phyloP scores from a whole-genome alignment of 2,113 vertebrate species.

The Hippocampus guttulatus region DNA sequence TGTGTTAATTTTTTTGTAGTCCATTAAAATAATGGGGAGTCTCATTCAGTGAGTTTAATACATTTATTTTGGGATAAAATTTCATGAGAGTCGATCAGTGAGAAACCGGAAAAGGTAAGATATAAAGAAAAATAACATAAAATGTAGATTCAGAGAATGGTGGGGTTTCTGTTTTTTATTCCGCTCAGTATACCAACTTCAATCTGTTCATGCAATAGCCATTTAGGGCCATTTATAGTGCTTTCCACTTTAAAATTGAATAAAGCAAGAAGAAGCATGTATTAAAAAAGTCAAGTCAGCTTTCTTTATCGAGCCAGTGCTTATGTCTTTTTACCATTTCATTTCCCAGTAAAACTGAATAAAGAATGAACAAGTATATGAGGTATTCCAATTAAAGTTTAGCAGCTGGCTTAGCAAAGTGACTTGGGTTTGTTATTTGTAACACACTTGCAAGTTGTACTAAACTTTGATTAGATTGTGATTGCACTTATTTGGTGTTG shows the following conservation, averaged over 20 bases:
- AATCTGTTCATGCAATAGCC: background rate
- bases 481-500: background rate
- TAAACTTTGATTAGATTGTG: background rate
- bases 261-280: background rate
- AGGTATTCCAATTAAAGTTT: background rate
- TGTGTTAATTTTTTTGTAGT: background rate
- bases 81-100: background rate
- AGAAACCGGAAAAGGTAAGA: background rate
- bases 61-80: background rate
- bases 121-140: background rate
- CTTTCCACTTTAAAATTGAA: background rate
- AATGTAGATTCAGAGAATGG: background rate
- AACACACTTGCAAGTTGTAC: background rate
- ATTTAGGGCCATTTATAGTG: background rate
- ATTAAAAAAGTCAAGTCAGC: background rate
- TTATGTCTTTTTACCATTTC: background rate
- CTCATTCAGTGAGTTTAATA: background rate
- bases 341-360: background rate
- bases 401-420: background rate
- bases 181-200: background rate
- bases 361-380: background rate
- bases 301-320: background rate
- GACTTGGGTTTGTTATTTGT: background rate
- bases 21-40: background rate
- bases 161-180: background rate